These are phyloP conservation scores for Solenodon paradoxus DNA, from an alignment of 2,113 vertebrate genomes.

Conservation along the genomic window DNA sequence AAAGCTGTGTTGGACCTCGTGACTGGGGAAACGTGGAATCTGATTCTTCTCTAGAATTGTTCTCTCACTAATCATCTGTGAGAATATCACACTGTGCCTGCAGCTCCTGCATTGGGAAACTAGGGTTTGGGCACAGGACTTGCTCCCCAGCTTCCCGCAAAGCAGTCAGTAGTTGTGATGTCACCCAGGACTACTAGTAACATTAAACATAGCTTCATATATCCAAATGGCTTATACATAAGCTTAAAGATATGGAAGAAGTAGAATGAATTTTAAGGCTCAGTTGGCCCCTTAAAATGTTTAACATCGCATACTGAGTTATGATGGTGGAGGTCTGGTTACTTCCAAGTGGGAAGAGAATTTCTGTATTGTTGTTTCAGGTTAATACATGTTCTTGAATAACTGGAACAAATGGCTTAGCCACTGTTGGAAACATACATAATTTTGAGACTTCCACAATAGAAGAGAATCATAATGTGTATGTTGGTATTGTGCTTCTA, in stretches of 20 bases:
- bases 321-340: background rate
- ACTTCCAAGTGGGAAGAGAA: background rate
- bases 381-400: background rate
- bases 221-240: background rate
- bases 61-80: fast-evolving
- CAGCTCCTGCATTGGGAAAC: background rate
- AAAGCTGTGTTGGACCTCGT: background rate
- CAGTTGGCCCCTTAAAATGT: background rate
- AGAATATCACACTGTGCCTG: background rate
- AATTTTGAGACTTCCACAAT: background rate
- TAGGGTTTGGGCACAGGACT: background rate
- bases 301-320: background rate
- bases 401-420: background rate
- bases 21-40: background rate
- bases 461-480: background rate
- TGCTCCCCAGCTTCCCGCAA: too few species aligned
- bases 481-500: background rate
- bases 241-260: background rate
- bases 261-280: background rate
- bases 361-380: background rate
- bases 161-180: background rate
- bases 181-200: background rate
- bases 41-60: background rate
- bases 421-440: background rate
- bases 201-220: background rate